Evolutionary conservation across 2,888 invertebrate genomes (phyloP), one percentile per base, ranked within the genome.

Genomic region (Drosophila kuntzei): DNA sequence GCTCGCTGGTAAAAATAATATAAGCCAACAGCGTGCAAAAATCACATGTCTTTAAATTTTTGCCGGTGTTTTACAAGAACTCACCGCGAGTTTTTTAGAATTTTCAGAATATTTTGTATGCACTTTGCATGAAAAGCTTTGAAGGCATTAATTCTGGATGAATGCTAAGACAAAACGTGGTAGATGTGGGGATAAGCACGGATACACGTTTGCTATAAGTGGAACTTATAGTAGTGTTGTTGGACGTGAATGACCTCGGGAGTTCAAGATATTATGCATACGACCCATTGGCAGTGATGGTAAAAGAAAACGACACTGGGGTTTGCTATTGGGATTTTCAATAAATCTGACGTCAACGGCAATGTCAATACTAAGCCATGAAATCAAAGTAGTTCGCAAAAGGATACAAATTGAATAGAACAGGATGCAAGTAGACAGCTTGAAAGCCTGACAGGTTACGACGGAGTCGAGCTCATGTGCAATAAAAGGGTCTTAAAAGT

Each of bases 401-500:
- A 71, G 47, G 71, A 79, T 73, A 73, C 68, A 76, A 79, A 81
- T 76, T 87, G 79, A 76, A 87, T 70, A 65, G 80, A 54, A 46
- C 61, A 58, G 62, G 62, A 63, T 36, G 41, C 25, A 29, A 20
- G 9, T n/a, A 34, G 72, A 37, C 61, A 61, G 22, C 50, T 70
- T 43, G 54, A 65, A 54, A 27, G 22, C 41, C 59, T 63, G 57
- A 50, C 67, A 58, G 47, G 32, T 25, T 29, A 44, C 60, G 53
- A 29, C 16, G 41, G 58, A 50, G 63, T 65, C 49, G 32, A 62
- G 67, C 51, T 65, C 51, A 69, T 72, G 72, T 79, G 88, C 79
- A 88, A 80, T 85, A 88, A 83, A 85, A 88, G 87, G 79, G 72
- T 83, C 87, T 88, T 88, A 79, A 85, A 88, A 85, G 84, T 85